Base-by-base conservation (phyloP, 2,113 vertebrate genomes). In the Edolisoma coerulescens region DNA sequence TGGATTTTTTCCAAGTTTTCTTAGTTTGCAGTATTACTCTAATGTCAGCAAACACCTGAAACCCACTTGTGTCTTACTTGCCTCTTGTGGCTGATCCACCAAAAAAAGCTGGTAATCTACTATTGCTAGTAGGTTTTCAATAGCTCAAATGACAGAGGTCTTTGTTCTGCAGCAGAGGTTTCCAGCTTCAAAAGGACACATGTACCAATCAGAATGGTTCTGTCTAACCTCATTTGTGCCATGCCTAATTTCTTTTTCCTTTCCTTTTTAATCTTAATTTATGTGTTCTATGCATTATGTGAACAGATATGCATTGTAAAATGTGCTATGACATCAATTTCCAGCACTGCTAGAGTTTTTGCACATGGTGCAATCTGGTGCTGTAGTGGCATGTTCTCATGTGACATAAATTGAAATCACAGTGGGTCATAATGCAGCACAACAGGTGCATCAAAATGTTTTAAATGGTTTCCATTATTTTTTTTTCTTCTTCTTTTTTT, bases 381-480 rank as follows among this genome's bases (percentile, higher is more conserved):
- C 47, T 86, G 78, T 71, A 94, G 88, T 97, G 82, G 49, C 85
- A 87, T 82, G 78, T 96, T 93, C 91, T 97, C 90, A 87, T 96
- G 94, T 96, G 95, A 95, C 96, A 94, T 93, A 95, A 97, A 96
- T 93, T 95, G 95, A 96, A 97, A 97, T 96, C 79, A 54, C 73
- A 91, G 85, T 52, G 71, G 68, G 94, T 95, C 96, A 93, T 78
- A 96, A 93, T 80, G 78, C 78, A 45, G 13, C 92, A 97, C 95
- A 98, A 98, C 95, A 98, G 97, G 97, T 98, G 90, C 92, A 96
- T 71, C 39, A 87, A 94, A 93, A 98, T 91, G 49, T 97, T 97
- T 96, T 94, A 92, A 97, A 94, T 84, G 45, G 32, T 96, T 96
- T 93, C 67, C 93, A 70, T 94, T 95, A 20, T 91, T 84, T 47